Evolutionary conservation across 2,113 vertebrate genomes (phyloP).

Genomic region (Mormoops blainvillei): DNA sequence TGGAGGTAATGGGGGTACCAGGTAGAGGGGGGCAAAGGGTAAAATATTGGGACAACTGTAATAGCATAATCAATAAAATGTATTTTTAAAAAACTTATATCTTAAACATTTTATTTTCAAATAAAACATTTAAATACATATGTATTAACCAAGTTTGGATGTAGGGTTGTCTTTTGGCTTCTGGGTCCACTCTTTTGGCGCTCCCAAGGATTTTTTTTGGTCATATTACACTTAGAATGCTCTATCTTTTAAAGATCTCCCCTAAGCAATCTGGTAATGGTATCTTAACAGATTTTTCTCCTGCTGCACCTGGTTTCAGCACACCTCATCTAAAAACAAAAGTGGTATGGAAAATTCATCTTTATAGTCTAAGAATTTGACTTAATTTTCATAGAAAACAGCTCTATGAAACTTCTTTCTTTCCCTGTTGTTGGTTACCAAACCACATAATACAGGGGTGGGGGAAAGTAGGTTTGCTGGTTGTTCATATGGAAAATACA

Average conservation of each 20-base stretch:
- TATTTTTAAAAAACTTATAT: neutral
- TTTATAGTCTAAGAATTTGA: neutral
- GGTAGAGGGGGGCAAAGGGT: no score
- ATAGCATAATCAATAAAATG: no score
- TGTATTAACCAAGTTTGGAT: neutral
- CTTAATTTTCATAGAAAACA: neutral
- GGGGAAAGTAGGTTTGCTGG: neutral
- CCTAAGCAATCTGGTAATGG: neutral
- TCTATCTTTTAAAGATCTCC: neutral
- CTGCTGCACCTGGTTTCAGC: neutral
- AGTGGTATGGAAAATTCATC: neutral
- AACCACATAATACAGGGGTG: neutral
- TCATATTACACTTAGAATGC: neutral
- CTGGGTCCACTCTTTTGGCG: neutral
- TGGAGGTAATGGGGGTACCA: no score
- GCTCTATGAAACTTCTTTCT: neutral
- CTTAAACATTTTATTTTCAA: constrained; percentile 8
- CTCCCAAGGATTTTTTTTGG: neutral
- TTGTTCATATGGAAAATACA: neutral
- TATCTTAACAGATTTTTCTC: neutral
- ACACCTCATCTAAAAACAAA: neutral
- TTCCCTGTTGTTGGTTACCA: neutral
- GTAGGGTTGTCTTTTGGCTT: neutral
- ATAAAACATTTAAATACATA: neutral
- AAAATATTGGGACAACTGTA: no score